phyloP scores from a whole-genome alignment of 2,113 vertebrate genomes.

The Poeciliopsis retropinna region DNA sequence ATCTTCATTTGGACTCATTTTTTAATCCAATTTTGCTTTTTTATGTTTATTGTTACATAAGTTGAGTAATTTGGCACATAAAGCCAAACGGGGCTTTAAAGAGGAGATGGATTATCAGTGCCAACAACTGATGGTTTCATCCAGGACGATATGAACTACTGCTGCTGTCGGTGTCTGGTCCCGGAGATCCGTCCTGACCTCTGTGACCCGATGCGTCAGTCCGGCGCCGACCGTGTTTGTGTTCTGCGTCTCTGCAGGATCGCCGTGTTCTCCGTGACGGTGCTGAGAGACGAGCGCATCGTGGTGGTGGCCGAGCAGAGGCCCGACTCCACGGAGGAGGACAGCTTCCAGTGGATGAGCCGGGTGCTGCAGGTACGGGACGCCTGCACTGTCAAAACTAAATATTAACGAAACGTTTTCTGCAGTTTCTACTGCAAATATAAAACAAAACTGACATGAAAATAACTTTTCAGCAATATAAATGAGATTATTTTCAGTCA shows the following conservation, averaged over 20 bases:
- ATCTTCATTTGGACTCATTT: background rate
- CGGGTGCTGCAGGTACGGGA: constrained; percentile 90
- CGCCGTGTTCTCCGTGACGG: constrained; percentile 96
- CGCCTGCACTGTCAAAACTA: no score
- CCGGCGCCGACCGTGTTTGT: background rate
- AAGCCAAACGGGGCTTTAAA: no score
- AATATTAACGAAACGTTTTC: no score
- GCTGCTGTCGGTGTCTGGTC: no score
- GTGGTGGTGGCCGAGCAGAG: constrained; percentile 98
- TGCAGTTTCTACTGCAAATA: no score
- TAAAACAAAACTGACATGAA: no score
- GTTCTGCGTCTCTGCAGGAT: constrained; percentile 81
- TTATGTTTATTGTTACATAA: background rate
- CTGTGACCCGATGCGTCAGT: background rate
- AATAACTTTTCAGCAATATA: no score
- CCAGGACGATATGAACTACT: no score
- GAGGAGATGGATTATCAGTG: no score
- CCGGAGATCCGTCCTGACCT: background rate
- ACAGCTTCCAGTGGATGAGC: constrained; percentile 99
- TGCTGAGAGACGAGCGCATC: constrained; percentile 95
- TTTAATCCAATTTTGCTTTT: background rate
- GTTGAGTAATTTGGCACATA: background rate
- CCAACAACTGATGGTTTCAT: no score
- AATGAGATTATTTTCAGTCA: no score
- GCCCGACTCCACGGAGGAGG: constrained; percentile 97